phyloP scores from a whole-genome alignment of 2,113 vertebrate genomes.

The Hoplias malabaricus region DNA sequence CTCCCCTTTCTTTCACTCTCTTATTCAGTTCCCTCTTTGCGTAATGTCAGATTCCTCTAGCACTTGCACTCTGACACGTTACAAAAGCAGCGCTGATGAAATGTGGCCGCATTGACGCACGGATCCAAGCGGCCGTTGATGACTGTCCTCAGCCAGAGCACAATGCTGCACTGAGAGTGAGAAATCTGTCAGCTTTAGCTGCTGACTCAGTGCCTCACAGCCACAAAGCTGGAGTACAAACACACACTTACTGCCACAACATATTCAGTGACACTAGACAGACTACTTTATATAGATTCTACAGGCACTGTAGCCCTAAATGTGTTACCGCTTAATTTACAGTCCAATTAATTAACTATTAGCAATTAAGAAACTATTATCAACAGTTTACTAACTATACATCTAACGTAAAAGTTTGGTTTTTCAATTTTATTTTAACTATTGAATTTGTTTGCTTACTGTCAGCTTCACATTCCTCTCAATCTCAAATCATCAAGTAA shows the following conservation, averaged over 20 bases:
- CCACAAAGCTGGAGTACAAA: neutral
- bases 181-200: neutral
- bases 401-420: too few species aligned
- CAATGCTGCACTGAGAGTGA: neutral
- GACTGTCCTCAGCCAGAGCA: neutral
- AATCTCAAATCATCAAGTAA: too few species aligned
- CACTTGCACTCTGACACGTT: constrained; percentile 6
- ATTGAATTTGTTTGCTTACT: too few species aligned
- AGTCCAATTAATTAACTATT: too few species aligned
- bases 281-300: neutral
- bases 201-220: neutral
- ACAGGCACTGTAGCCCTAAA: neutral
- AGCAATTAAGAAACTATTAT: too few species aligned
- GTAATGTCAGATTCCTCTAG: constrained; percentile 4
- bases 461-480: too few species aligned
- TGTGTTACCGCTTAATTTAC: too few species aligned
- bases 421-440: too few species aligned
- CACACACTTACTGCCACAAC: neutral
- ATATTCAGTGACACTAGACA: neutral
- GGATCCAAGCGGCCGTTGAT: neutral
- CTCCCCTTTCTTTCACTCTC: neutral
- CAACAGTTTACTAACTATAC: too few species aligned
- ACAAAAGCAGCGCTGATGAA: neutral
- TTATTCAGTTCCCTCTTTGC: constrained; percentile 3
- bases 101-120: constrained; percentile 2